Evolutionary conservation across 2,797 vertebrate genomes (phyloP).

Genomic region (Channa striata): DNA sequence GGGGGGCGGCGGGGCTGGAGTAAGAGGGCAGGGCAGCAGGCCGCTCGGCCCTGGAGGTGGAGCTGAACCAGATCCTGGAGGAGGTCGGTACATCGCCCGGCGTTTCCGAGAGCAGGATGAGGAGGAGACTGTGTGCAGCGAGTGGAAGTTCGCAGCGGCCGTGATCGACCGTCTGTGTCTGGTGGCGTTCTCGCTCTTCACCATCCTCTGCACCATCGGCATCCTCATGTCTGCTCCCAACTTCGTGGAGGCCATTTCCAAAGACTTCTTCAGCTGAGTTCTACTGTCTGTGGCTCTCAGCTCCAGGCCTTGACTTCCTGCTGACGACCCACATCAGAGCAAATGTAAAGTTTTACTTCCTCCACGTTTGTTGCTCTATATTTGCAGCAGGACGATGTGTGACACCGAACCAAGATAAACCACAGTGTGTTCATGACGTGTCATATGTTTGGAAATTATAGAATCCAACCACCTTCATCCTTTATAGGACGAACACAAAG

Average conservation of each 20-base stretch:
- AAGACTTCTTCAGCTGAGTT: conserved; percentile 79
- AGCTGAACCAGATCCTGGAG: conserved; percentile 86
- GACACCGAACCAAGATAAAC: too few species aligned
- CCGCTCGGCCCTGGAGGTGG: conserved; percentile 49
- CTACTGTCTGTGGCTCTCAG: too few species aligned
- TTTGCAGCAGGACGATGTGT: too few species aligned
- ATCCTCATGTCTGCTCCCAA: conserved; percentile 97
- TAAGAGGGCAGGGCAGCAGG: not conserved
- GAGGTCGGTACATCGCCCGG: conserved; percentile 90
- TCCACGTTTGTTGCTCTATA: too few species aligned
- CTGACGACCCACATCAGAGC: too few species aligned
- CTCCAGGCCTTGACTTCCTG: too few species aligned
- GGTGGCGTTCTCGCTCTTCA: conserved; percentile 94
- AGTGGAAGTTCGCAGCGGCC: conserved; percentile 96
- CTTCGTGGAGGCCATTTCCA: conserved; percentile 94
- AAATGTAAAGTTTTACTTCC: too few species aligned
- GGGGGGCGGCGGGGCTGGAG: conserved; percentile 68
- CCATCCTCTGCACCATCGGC: conserved; percentile 94
- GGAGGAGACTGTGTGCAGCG: conserved; percentile 87
- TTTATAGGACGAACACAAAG: too few species aligned
- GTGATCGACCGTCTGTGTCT: conserved; percentile 96
- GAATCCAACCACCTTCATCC: too few species aligned
- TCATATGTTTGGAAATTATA: too few species aligned
- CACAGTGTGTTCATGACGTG: too few species aligned
- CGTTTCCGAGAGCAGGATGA: conserved; percentile 91